phyloP scores from a whole-genome alignment of 1,140 invertebrate genomes.

The Danaus melanippus region DNA sequence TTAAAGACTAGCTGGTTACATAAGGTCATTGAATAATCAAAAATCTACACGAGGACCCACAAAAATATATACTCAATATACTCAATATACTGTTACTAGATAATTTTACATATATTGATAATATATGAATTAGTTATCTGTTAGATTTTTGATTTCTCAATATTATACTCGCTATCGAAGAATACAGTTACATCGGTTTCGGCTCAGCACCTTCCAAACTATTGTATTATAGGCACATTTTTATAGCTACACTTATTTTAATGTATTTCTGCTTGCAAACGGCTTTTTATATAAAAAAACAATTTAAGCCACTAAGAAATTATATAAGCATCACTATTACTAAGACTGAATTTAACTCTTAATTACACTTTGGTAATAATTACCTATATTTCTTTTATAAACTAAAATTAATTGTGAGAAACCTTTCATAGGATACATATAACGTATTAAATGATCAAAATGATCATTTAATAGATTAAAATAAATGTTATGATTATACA shows the following conservation, averaged over 20 bases:
- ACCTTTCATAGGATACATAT: slow-evolving; percentile 11
- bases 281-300: background rate
- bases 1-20: slow-evolving; percentile 32
- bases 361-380: slow-evolving; percentile 69
- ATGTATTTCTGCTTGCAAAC: background rate
- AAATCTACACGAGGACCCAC: slow-evolving; percentile 1
- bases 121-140: too few species aligned
- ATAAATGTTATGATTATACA: slow-evolving; percentile 28
- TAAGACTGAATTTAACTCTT: slow-evolving; percentile 42
- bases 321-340: slow-evolving; percentile 30
- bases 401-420: slow-evolving; percentile 47
- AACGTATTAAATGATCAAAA: background rate
- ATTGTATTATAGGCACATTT: slow-evolving; percentile 47
- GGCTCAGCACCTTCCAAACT: slow-evolving; percentile 51
- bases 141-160: slow-evolving; percentile 8
- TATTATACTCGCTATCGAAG: slow-evolving; percentile 22
- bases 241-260: slow-evolving; percentile 23
- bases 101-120: too few species aligned
- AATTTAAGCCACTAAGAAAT: slow-evolving; percentile 23
- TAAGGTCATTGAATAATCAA: slow-evolving; percentile 18
- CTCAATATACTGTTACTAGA: too few species aligned
- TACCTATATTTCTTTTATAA: slow-evolving; percentile 53
- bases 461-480: slow-evolving; percentile 20
- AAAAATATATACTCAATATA: too few species aligned
- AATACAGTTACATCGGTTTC: slow-evolving; percentile 30